phyloP scores from a whole-genome alignment of 2,888 invertebrate genomes.

The Melanchra persicariae region DNA sequence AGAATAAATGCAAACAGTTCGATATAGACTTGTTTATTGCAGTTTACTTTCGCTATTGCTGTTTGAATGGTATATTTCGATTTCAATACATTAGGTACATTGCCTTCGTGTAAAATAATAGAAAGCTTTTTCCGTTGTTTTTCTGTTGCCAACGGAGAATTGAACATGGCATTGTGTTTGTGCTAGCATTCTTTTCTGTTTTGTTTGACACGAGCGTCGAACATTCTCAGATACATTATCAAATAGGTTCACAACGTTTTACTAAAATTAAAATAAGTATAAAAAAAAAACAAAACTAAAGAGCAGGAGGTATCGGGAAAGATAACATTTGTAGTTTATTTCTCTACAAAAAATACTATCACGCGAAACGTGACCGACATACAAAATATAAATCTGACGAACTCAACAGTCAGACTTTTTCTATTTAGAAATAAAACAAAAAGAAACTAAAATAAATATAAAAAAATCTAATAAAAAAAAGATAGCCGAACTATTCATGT shows the following conservation, averaged over 20 bases:
- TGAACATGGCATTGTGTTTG: conserved; percentile 38
- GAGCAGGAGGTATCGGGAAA: conserved; percentile 20
- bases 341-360: neutral
- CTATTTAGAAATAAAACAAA: conserved; percentile 30
- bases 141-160: conserved; percentile 47
- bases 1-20: conserved; percentile 63
- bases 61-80: conserved; percentile 56
- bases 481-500: conserved; percentile 14
- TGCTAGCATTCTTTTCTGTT: conserved; percentile 34
- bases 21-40: conserved; percentile 53
- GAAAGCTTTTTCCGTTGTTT: conserved; percentile 50
- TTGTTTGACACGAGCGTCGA: conserved; percentile 16
- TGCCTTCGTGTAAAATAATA: conserved; percentile 56
- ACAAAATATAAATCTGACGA: conserved; percentile 38
- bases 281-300: conserved; percentile 36
- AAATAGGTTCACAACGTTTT: conserved; percentile 37
- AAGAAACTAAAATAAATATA: conserved; percentile 43
- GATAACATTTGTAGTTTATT: conserved; percentile 4
- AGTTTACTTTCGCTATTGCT: conserved; percentile 61
- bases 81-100: conserved; percentile 56
- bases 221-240: conserved; percentile 17
- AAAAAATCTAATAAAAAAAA: conserved; percentile 34
- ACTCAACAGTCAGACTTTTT: conserved; percentile 31
- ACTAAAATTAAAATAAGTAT: conserved; percentile 3
- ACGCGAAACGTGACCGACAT: conserved; percentile 32